These are phyloP conservation scores for Neotoxoptera formosana DNA, from an alignment of 1,140 invertebrate species.

Conservation along the genomic window DNA sequence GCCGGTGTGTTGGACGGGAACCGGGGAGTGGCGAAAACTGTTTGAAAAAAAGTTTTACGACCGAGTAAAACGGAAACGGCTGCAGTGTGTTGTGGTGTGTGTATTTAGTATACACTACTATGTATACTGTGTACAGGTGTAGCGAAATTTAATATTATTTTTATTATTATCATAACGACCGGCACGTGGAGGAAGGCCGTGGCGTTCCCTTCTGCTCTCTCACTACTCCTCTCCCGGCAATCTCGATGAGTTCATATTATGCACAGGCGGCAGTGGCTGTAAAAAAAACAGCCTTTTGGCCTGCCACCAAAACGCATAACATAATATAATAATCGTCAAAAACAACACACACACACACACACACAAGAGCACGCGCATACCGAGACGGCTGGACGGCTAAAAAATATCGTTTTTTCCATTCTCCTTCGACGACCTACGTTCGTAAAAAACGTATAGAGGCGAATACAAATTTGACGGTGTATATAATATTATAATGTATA, in stretches of 20 bases:
- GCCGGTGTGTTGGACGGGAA: not conserved
- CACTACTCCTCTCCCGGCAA: not conserved
- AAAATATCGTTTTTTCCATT: not conserved
- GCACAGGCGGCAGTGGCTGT: not conserved
- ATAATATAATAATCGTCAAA: not conserved
- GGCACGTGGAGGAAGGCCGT: constrained; percentile 10
- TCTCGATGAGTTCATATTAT: not conserved
- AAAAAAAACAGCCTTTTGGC: constrained; percentile 17
- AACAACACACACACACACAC: not conserved
- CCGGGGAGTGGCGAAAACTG: not conserved
- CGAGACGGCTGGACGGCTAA: not conserved
- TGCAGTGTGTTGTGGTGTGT: not conserved
- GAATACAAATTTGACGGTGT: not conserved
- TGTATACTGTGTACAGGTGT: constrained; percentile 10
- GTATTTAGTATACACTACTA: not conserved
- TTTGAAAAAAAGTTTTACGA: not conserved
- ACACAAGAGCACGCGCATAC: not conserved
- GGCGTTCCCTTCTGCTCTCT: not conserved
- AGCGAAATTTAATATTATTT: constrained; percentile 4
- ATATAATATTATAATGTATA: not conserved
- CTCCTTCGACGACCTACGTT: not conserved
- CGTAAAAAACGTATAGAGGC: not conserved
- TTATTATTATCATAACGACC: not conserved
- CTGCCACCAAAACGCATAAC: constrained; percentile 5
- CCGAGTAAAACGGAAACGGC: not conserved